Evolutionary conservation across 2,113 vertebrate genomes (phyloP).

Genomic region (Orycteropus afer): DNA sequence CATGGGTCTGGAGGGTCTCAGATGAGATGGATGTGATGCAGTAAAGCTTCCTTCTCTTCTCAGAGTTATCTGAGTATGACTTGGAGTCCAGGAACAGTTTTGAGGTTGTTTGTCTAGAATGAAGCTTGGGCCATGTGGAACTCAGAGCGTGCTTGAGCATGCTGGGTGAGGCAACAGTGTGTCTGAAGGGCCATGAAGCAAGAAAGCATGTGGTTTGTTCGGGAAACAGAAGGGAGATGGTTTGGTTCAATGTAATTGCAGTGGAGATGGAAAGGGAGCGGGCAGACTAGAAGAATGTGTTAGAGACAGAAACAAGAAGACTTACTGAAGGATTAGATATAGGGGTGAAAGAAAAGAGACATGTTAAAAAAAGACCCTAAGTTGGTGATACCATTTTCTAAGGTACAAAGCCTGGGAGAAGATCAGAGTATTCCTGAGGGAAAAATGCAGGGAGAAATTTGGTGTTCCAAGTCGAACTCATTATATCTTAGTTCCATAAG

Average conservation of each 20-base stretch:
- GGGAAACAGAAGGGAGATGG: neutral
- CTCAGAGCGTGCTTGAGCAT: neutral
- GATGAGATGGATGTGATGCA: neutral
- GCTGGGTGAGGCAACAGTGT: neutral
- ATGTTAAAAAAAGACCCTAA: neutral
- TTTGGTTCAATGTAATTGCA: neutral
- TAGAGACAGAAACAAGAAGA: neutral
- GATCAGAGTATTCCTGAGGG: neutral
- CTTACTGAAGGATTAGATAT: neutral
- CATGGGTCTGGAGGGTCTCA: neutral
- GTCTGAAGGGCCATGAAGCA: neutral
- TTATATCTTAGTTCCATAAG: neutral
- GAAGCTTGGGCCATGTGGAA: neutral
- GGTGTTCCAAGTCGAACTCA: neutral
- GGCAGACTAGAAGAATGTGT: neutral
- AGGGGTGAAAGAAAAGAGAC: neutral
- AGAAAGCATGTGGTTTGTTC: neutral
- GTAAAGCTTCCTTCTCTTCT: neutral
- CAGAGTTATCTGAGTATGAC: neutral
- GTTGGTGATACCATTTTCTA: neutral
- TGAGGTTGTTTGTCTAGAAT: neutral
- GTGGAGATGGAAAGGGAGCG: neutral
- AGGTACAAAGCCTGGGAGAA: neutral
- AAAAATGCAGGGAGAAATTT: neutral
- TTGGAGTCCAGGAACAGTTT: neutral